Evolutionary conservation across 2,888 invertebrate genomes (phyloP).

Genomic region (Polydrusus tereticollis): DNA sequence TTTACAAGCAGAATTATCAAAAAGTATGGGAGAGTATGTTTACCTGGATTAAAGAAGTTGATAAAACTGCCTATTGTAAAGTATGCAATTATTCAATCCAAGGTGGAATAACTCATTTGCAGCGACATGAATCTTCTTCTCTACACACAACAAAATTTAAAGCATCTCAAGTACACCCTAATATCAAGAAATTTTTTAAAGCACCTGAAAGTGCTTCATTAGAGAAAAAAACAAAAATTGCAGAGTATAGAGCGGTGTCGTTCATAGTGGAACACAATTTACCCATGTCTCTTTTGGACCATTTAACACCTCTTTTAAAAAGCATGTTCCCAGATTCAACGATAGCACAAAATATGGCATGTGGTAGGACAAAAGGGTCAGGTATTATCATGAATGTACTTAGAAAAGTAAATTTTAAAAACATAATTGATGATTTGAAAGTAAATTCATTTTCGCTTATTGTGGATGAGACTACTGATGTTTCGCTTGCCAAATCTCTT

Average conservation of each 20-base stretch:
- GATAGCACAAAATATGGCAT: constrained; percentile 34
- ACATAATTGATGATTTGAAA: constrained; percentile 8
- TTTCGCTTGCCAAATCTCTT: constrained; percentile 3
- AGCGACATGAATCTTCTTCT: constrained; percentile 24
- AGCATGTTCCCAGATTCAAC: constrained; percentile 35
- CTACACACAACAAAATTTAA: constrained; percentile 16
- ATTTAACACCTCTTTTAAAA: constrained; percentile 16
- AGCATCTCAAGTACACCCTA: constrained; percentile 15
- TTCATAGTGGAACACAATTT: constrained; percentile 32
- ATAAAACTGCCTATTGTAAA: neutral
- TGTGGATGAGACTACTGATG: constrained; percentile 24
- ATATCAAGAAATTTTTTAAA: constrained; percentile 16
- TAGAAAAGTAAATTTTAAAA: neutral
- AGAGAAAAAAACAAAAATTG: constrained; percentile 20
- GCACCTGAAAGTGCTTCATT: neutral
- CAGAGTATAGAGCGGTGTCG: constrained; percentile 18
- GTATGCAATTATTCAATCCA: neutral
- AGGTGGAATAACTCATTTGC: constrained; percentile 24
- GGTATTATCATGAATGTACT: constrained; percentile 15
- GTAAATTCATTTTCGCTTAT: constrained; percentile 14
- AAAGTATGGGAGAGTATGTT: constrained; percentile 11
- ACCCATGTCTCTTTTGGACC: constrained; percentile 10
- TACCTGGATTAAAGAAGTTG: constrained; percentile 18
- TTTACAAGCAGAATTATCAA: constrained; percentile 22
- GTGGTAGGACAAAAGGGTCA: constrained; percentile 33